Percentiles rank a stretch among this genome's conserved stretches.
These are phyloP conservation scores for Varanus komodoensis DNA, from an alignment of 2,113 vertebrate genomes.

Conservation along the genomic window DNA sequence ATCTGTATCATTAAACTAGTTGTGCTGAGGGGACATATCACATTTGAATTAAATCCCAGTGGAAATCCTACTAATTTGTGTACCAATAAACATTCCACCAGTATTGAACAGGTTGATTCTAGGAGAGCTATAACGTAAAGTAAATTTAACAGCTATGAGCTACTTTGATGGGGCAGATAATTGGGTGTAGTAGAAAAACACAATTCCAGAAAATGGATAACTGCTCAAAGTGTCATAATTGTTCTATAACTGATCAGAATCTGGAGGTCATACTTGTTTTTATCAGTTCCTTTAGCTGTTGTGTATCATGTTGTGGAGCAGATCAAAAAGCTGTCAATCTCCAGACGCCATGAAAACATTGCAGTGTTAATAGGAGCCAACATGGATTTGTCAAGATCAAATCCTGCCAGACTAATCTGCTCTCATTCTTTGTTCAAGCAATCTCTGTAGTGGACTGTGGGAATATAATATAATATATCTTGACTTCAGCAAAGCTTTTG, in stretches of 20 bases:
- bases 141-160: conserved; percentile 60
- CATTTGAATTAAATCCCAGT: conserved; percentile 59
- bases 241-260: neutral
- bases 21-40: conserved; percentile 56
- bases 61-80: conserved; percentile 53
- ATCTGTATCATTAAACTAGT: conserved; percentile 69
- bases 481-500: too few relatives aligned
- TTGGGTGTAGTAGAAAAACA: conserved; percentile 40
- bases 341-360: too few relatives aligned
- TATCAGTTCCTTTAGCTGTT: accelerated
- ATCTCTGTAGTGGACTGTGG: too few relatives aligned
- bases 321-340: too few relatives aligned
- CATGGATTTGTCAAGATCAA: too few relatives aligned
- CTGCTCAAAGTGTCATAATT: conserved; percentile 53
- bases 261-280: conserved; percentile 28
- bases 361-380: too few relatives aligned
- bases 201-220: conserved; percentile 27
- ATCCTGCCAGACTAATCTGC: too few relatives aligned
- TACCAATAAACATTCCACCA: conserved; percentile 27
- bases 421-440: too few relatives aligned
- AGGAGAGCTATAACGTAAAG: conserved; percentile 40
- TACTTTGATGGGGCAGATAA: conserved; percentile 50
- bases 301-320: neutral
- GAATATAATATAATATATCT: too few relatives aligned
- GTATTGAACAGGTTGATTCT: conserved; percentile 31